Conservation (phyloP, 2,113 vertebrate genomes). For the Chionodraco myersi region DNA sequence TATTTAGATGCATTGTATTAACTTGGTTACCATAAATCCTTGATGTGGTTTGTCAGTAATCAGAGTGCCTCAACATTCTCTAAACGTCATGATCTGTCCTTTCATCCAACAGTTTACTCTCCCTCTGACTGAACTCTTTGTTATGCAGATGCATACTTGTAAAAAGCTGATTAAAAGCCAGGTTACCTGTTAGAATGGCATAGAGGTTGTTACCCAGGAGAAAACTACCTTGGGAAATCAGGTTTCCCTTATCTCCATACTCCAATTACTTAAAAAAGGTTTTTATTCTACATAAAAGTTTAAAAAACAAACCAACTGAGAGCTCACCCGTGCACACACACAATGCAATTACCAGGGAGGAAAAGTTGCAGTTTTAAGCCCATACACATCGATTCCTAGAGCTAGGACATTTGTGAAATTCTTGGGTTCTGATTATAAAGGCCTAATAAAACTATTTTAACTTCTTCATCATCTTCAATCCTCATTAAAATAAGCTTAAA, state of each 20-base stretch:
- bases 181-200: not conserved
- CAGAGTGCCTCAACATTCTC: not conserved
- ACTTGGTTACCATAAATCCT: not conserved
- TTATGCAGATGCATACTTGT: constrained; percentile 3
- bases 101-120: not conserved
- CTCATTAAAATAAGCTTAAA: not conserved
- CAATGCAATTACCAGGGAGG: not conserved
- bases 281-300: not conserved
- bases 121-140: constrained; percentile 9
- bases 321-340: not conserved
- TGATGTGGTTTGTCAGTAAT: not conserved
- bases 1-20: not conserved
- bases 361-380: not conserved
- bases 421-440: not conserved
- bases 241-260: constrained; percentile 24
- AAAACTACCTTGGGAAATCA: constrained; percentile 38
- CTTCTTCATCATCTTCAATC: not conserved
- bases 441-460: not conserved
- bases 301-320: not conserved
- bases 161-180: constrained; percentile 10
- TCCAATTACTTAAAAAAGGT: constrained; percentile 3
- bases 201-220: constrained; percentile 23
- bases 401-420: not conserved
- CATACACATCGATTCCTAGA: not conserved
- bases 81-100: not conserved